A percentile compares a stretch with the other conserved stretches of the same genome.
Evolutionary conservation across 1,140 invertebrate genomes (phyloP).

Genomic region (Aradophagus sp.): DNA sequence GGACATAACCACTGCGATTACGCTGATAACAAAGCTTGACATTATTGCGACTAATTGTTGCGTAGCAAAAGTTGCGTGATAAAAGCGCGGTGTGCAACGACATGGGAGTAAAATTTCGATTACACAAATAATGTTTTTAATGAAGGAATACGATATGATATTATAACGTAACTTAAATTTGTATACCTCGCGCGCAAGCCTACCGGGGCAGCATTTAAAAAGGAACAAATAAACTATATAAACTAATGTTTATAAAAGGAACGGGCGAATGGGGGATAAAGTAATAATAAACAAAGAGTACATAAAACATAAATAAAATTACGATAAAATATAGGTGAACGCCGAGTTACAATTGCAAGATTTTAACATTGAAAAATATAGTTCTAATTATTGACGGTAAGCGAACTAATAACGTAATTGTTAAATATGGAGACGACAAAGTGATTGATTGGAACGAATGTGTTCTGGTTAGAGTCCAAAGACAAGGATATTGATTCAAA

Average conservation of each 20-base stretch:
- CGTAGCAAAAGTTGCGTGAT: too few relatives aligned
- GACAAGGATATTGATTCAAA: conserved; percentile 62
- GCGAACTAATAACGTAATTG: conserved; percentile 25
- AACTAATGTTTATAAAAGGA: conserved; percentile 62
- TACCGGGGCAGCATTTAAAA: conserved; percentile 60
- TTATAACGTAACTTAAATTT: conserved; percentile 56
- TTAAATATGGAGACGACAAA: conserved; percentile 55
- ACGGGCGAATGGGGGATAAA: too few relatives aligned
- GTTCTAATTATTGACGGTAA: too few relatives aligned
- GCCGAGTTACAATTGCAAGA: conserved; percentile 40
- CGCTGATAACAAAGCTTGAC: conserved; percentile 23
- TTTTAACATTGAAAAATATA: too few relatives aligned
- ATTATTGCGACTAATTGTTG: conserved; percentile 42
- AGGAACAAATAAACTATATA: too few relatives aligned
- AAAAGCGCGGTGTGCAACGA: conserved; percentile 33
- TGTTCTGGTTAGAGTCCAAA: conserved; percentile 55
- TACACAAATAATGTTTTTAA: conserved; percentile 60
- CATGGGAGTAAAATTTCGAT: conserved; percentile 43
- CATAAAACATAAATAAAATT: too few relatives aligned
- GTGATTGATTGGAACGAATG: conserved; percentile 55
- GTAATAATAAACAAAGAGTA: too few relatives aligned
- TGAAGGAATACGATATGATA: conserved; percentile 54
- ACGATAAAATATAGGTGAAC: too few relatives aligned
- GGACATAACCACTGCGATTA: conserved; percentile 28
- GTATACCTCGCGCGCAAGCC: conserved; percentile 61